Percentiles rank a stretch among this genome's conserved stretches.
phyloP scores from a whole-genome alignment of 2,888 invertebrate genomes.

The Elysia crispata region DNA sequence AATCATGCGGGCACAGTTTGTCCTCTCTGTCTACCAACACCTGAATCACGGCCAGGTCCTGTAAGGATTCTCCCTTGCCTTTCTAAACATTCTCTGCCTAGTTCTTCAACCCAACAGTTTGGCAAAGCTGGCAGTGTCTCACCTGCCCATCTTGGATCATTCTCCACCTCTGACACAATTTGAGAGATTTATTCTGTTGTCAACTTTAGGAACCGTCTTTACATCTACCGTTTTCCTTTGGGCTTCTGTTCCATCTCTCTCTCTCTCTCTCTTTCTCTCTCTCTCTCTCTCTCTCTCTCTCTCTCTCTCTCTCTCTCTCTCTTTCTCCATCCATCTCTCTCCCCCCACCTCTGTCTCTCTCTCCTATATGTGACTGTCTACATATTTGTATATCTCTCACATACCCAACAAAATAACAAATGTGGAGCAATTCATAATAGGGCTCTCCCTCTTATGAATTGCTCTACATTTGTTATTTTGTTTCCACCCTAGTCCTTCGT shows the following conservation, averaged over 20 bases:
- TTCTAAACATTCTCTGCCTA: neutral
- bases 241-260: neutral
- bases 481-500: no score
- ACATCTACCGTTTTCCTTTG: no score
- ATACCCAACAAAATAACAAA: no score
- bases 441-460: no score
- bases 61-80: neutral
- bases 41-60: no score
- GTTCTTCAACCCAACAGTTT: neutral
- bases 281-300: conserved; percentile 21
- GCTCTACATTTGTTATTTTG: no score
- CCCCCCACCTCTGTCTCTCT: conserved; percentile 9
- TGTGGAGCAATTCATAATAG: no score
- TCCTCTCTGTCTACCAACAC: no score
- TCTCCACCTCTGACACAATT: neutral
- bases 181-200: neutral
- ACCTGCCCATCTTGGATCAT: neutral
- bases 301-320: conserved; percentile 26
- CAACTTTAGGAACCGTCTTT: no score
- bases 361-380: neutral
- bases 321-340: conserved; percentile 7
- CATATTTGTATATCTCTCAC: no score
- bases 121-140: neutral
- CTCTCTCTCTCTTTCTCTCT: conserved; percentile 3
- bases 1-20: no score